These are phyloP conservation scores for Brachionus plicatilis DNA, from an alignment of 1,140 invertebrate species.

Conservation along the genomic window DNA sequence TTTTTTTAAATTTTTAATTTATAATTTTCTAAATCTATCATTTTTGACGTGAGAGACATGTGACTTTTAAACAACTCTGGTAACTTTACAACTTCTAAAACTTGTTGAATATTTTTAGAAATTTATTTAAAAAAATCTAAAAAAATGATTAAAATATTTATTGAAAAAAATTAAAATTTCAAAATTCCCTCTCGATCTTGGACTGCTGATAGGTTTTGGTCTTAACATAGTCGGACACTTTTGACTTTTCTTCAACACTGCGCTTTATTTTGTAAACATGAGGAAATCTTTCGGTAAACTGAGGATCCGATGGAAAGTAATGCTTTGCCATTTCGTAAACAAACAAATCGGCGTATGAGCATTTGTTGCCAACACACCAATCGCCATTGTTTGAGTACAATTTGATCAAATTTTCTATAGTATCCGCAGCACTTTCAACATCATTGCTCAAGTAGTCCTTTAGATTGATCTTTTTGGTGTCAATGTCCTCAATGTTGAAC, in stretches of 20 bases:
- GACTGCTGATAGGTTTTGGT: not conserved
- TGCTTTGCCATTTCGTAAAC: constrained; percentile 24
- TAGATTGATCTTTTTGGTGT: constrained; percentile 18
- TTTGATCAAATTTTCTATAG: constrained; percentile 27
- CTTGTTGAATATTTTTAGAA: too few species aligned
- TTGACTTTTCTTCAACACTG: not conserved
- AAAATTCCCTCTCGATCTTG: constrained; percentile 22
- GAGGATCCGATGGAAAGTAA: constrained; percentile 22
- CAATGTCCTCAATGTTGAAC: constrained; percentile 20
- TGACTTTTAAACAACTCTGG: too few species aligned
- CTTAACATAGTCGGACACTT: constrained; percentile 13
- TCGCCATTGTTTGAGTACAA: constrained; percentile 7
- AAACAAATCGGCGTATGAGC: constrained; percentile 34
- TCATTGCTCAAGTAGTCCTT: constrained; percentile 30
- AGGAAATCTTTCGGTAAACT: constrained; percentile 34
- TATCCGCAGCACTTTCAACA: constrained; percentile 18
- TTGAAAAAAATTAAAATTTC: not conserved
- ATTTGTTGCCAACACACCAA: constrained; percentile 24
- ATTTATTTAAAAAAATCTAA: too few species aligned
- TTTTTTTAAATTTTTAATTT: too few species aligned
- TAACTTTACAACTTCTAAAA: too few species aligned
- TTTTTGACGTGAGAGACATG: too few species aligned
- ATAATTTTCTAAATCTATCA: too few species aligned
- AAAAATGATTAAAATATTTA: not conserved
- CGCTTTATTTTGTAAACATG: constrained; percentile 4